Percentiles rank a stretch among this genome's conserved stretches.
phyloP scores from a whole-genome alignment of 2,113 vertebrate genomes.

The Neodon shergylaensis region DNA sequence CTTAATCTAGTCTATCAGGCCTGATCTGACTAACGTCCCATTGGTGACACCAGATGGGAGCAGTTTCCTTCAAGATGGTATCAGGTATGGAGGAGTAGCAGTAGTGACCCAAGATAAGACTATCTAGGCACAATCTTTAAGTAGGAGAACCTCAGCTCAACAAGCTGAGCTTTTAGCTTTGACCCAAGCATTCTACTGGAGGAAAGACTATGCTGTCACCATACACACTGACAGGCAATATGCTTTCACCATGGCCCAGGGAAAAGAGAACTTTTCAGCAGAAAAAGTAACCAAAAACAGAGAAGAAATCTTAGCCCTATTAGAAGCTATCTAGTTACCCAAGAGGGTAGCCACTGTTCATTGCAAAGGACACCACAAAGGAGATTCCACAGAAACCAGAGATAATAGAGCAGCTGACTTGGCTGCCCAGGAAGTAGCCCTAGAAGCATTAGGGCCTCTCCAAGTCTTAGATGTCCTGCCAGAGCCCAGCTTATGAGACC shows the following conservation, averaged over 20 bases:
- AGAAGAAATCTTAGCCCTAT: background rate
- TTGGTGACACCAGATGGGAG: background rate
- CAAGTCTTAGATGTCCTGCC: background rate
- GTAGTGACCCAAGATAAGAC: background rate
- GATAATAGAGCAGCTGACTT: background rate
- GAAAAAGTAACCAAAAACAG: background rate
- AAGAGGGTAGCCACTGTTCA: background rate
- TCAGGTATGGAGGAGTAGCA: background rate
- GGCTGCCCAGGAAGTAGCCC: background rate
- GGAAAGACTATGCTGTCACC: background rate
- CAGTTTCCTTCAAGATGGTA: background rate
- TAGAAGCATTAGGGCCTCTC: background rate
- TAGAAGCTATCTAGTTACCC: background rate
- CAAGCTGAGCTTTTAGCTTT: background rate
- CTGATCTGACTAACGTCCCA: background rate
- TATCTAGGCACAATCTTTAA: background rate
- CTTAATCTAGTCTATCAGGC: background rate
- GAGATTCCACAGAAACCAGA: background rate
- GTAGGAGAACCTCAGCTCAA: background rate
- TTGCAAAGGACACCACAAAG: background rate
- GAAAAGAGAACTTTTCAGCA: background rate
- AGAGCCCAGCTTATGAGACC: background rate
- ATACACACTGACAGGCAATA: background rate
- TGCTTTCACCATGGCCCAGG: background rate
- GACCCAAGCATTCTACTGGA: background rate